Conservation (phyloP, 2,113 vertebrate species). For the Neoarius graeffei region DNA sequence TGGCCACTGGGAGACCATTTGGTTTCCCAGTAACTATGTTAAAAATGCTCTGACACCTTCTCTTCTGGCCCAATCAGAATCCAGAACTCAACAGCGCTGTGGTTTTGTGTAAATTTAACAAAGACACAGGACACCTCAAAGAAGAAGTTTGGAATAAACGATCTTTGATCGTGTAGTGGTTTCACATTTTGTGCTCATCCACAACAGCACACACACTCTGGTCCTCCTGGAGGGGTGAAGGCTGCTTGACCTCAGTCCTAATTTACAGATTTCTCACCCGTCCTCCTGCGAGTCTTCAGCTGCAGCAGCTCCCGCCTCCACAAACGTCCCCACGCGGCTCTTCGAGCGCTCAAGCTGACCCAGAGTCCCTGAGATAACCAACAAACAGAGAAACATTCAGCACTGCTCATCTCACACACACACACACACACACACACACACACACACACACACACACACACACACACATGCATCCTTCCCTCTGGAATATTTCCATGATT, state of each 20-base stretch:
- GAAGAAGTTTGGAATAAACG: neutral
- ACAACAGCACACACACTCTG: neutral
- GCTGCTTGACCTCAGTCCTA: neutral
- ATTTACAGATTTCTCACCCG: conserved; percentile 60
- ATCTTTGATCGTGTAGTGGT: neutral
- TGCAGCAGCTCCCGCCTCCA: conserved; percentile 58
- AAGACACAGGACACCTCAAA: neutral
- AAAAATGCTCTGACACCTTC: too few relatives aligned
- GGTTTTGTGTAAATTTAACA: neutral
- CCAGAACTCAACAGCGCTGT: neutral
- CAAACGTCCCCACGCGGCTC: conserved; percentile 72
- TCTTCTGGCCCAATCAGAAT: neutral
- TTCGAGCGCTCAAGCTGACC: conserved; percentile 72
- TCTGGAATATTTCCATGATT: conserved; percentile 5
- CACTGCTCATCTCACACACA: neutral
- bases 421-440: too few relatives aligned
- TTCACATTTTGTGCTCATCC: neutral
- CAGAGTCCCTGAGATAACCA: conserved; percentile 65
- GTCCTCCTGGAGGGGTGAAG: neutral
- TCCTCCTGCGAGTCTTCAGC: conserved; percentile 67
- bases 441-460: neutral
- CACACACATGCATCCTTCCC: neutral
- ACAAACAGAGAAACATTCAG: conserved; percentile 23
- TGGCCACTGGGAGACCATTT: too few relatives aligned
- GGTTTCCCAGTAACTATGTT: too few relatives aligned